Evolutionary conservation across 2,888 invertebrate genomes (phyloP), one percentile per base, ranked within the genome.

Genomic region (Theretra japonica): DNA sequence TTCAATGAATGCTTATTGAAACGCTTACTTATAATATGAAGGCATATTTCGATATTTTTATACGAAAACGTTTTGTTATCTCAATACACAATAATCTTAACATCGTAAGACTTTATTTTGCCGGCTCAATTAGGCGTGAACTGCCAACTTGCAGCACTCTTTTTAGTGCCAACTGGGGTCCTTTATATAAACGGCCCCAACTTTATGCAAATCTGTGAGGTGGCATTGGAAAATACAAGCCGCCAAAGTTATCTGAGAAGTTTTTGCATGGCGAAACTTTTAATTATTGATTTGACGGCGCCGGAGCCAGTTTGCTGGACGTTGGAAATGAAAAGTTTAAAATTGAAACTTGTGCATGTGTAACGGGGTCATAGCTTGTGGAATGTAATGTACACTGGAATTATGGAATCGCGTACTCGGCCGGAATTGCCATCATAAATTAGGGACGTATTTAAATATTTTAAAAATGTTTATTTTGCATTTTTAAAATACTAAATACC

Each of bases 231-330:
- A 62, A 65, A 75, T 75, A 75, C 73, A 76, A 76, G 72, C 76
- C 78, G 62, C 71, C 72, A 73, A 80, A 81, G 74, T 81, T 76
- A 74, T 79, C 72, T 73, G 74, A 28, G 76, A 78, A 79, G 78
- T 79, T 82, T 79, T 73, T 75, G 72, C 73, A 73, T 28, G 53
- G 70, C 68, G 60, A 78, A 85, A 83, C 81, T 85, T 84, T 86
- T 82, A 84, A 84, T 81, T 82, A 83, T 83, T 79, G 80, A 80
- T 79, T 78, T 76, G 79, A 75, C 73, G 73, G 73, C 75, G 78
- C 75, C 73, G 21, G 70, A 73, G 74, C 74, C 75, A 74, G 77
- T 77, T 77, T 57, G 59, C 30, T 71, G 48, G 65, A 48, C 21
- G 8, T 21, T 48, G 3, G n/a, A 19, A 62, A 56, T 60, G 33